A percentile compares a stretch with the other conserved stretches of the same genome.
These are phyloP conservation scores for Odocoileus virginianus DNA, from an alignment of 2,113 vertebrate genomes.

Conservation along the genomic window DNA sequence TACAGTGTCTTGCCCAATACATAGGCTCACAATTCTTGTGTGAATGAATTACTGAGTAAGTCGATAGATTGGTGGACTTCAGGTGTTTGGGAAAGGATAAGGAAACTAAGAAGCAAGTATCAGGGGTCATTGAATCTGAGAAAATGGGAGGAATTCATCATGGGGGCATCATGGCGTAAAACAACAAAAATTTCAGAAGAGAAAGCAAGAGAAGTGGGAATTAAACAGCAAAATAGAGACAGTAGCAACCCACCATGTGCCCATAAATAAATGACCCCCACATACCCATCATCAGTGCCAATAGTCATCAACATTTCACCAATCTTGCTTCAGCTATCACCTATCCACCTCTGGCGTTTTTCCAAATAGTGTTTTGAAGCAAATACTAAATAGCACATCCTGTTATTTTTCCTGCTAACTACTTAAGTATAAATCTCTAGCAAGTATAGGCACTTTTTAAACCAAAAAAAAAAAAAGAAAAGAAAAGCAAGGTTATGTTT, in stretches of 20 bases:
- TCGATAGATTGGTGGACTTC: neutral
- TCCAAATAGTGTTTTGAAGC: neutral
- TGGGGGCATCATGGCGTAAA: neutral
- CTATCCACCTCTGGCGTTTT: neutral
- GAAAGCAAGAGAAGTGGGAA: neutral
- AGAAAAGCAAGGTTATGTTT: neutral
- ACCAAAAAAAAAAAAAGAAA: neutral
- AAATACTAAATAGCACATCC: neutral
- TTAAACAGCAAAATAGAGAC: neutral
- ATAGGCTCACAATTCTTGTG: neutral
- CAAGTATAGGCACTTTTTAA: neutral
- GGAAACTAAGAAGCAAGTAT: neutral
- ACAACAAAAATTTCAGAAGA: neutral
- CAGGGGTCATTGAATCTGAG: neutral
- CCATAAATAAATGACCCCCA: neutral
- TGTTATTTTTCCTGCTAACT: neutral
- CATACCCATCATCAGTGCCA: fast-evolving
- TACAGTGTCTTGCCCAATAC: neutral
- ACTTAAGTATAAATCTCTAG: neutral
- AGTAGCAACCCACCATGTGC: neutral
- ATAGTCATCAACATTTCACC: neutral
- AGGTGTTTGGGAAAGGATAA: neutral
- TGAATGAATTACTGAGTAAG: neutral
- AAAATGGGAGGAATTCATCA: neutral
- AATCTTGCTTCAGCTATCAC: neutral